phyloP scores from a whole-genome alignment of 92 coral and sea anemone species.

The Epizoanthus stellaris region DNA sequence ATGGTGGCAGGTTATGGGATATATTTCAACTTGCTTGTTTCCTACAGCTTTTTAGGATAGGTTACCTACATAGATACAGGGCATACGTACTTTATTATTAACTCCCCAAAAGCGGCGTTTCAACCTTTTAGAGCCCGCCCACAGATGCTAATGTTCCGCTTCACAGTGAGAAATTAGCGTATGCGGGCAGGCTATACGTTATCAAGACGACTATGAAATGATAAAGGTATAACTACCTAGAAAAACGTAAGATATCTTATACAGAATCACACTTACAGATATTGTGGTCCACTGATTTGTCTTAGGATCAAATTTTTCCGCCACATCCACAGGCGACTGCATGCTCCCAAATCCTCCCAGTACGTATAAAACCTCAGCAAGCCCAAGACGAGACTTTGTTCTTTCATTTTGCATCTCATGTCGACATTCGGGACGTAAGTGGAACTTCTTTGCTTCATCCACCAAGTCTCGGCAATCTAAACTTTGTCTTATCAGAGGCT shows the following conservation, averaged over 20 bases:
- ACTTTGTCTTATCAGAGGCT: conserved; percentile 80
- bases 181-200: too few species aligned
- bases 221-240: too few species aligned
- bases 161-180: not conserved
- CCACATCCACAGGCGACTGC: conserved; percentile 94
- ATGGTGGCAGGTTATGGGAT: too few species aligned
- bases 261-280: conserved; percentile 59
- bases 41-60: too few species aligned
- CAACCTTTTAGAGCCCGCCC: too few species aligned
- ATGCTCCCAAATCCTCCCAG: conserved; percentile 96
- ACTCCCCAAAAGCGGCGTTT: too few species aligned
- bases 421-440: conserved; percentile 96
- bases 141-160: too few species aligned
- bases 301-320: conserved; percentile 92
- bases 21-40: too few species aligned
- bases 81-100: too few species aligned
- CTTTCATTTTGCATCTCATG: conserved; percentile 82
- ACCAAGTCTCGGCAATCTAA: conserved; percentile 94
- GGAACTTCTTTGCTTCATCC: conserved; percentile 96
- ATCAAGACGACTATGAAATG: too few species aligned
- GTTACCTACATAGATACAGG: too few species aligned
- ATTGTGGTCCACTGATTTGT: conserved; percentile 75
- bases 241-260: too few species aligned
- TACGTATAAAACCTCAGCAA: conserved; percentile 91
- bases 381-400: conserved; percentile 87